A percentile compares a stretch with the other conserved stretches of the same genome.
phyloP scores from a whole-genome alignment of 2,888 invertebrate genomes.

The Gari tellinella region DNA sequence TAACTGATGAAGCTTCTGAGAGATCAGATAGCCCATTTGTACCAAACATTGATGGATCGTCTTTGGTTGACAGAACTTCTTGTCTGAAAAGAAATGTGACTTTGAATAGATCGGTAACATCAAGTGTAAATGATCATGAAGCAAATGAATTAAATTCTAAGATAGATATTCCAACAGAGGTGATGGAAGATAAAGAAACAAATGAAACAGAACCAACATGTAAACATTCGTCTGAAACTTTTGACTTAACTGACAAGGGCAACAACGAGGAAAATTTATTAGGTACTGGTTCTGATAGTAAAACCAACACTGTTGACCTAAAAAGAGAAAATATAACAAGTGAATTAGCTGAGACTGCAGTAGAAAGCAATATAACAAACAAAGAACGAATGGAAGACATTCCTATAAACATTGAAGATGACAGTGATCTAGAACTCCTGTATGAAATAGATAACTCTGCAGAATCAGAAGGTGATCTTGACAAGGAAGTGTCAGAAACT shows the following conservation, averaged over 20 bases:
- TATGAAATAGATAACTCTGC: no score
- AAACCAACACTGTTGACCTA: no score
- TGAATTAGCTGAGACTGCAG: not conserved
- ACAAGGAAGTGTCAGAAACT: no score
- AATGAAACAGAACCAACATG: not conserved
- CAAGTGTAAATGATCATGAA: no score
- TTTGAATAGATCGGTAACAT: no score
- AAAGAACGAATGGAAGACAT: not conserved
- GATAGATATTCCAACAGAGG: not conserved
- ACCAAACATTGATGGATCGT: constrained; percentile 1
- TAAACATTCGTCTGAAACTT: not conserved
- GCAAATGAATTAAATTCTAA: no score
- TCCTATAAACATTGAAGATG: not conserved
- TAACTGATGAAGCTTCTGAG: not conserved
- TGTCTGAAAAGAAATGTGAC: no score
- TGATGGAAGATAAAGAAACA: not conserved
- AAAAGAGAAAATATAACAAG: not conserved
- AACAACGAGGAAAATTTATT: not conserved
- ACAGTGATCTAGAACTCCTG: no score
- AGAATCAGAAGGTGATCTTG: no score
- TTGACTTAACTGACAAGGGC: not conserved
- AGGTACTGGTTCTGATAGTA: not conserved
- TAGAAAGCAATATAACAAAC: not conserved
- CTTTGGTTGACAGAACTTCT: no score
- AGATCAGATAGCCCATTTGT: constrained; percentile 35